Evolutionary conservation across 2,797 vertebrate genomes (phyloP).

Genomic region (Aythya fuligula): DNA sequence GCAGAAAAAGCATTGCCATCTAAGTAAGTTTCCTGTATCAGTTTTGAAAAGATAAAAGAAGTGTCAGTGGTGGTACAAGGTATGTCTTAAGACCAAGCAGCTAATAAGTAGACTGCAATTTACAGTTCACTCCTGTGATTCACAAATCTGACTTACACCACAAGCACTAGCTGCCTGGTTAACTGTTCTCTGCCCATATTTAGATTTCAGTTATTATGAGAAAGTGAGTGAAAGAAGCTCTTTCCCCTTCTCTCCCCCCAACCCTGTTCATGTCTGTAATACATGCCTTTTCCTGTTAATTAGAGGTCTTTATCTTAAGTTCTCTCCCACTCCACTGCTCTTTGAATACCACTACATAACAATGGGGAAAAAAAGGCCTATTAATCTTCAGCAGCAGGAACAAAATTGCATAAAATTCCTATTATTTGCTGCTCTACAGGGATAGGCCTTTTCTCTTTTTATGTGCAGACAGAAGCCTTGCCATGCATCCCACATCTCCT

Average conservation of each 20-base stretch:
- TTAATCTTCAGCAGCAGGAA: background rate
- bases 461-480: rapidly evolving
- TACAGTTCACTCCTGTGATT: background rate
- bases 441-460: background rate
- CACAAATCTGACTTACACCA: background rate
- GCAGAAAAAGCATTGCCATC: background rate
- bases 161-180: background rate
- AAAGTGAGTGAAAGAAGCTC: background rate
- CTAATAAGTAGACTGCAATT: background rate
- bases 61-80: background rate
- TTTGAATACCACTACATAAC: background rate
- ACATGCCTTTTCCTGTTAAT: background rate
- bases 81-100: background rate
- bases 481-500: background rate
- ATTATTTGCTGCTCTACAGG: background rate
- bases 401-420: background rate
- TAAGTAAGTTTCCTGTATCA: background rate
- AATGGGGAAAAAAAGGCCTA: background rate
- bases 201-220: background rate
- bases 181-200: background rate
- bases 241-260: rapidly evolving
- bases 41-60: background rate
- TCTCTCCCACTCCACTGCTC: background rate
- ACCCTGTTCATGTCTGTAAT: background rate
- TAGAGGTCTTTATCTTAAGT: background rate